Evolutionary conservation across 2,113 vertebrate species (phyloP), one percentile per base, ranked within the genome.

Genomic region (Mustelus asterias): DNA sequence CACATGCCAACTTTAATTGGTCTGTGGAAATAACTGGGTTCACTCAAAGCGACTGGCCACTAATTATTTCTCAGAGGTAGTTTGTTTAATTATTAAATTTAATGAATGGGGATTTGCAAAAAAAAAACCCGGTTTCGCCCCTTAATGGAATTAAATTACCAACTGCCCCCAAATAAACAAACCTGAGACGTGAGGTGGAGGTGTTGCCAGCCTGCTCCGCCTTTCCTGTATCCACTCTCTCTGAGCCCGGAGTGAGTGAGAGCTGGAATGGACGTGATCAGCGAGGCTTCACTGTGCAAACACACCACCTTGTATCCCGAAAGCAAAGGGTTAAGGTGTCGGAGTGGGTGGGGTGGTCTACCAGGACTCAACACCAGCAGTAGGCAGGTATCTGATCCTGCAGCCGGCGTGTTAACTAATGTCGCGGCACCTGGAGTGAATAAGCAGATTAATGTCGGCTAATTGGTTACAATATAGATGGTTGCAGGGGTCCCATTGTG

Each of bases 401-500:
- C 6, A 93, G n/a, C 60, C 89, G 60, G 6, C 89, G 37, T 67
- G 89, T 93, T 65, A 33, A 93, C 89, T 22, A 65, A 18, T 67
- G 33, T 20, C 60, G 63, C 60, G 33, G 89, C 60, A 9, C 37
- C 89, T 93, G 89, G 37, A 3, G 60, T 37, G 89, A 92, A 92
- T 63, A 63, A 63, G 26, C 89, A 93, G 89, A 93, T 93, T 37
- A 65, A n/a, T 63, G 60, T 65, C 60, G 33, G 89, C 20, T 65
- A 93, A 65, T 37, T 93, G 89, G 89, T 93, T n/a, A 20, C 89
- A 65, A 20, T 63, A 92, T 37, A 65, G 54, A 92, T 65, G 89
- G 89, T 65, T n/a, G 60, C 89, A n/a, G 89, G n/a, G 89, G 60
- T 67, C 60, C 60, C 89, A 63, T 93, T 93, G 58, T 93, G 26